Conservation (phyloP, 2,888 invertebrate species). For the Ichneumoninae sp. region DNA sequence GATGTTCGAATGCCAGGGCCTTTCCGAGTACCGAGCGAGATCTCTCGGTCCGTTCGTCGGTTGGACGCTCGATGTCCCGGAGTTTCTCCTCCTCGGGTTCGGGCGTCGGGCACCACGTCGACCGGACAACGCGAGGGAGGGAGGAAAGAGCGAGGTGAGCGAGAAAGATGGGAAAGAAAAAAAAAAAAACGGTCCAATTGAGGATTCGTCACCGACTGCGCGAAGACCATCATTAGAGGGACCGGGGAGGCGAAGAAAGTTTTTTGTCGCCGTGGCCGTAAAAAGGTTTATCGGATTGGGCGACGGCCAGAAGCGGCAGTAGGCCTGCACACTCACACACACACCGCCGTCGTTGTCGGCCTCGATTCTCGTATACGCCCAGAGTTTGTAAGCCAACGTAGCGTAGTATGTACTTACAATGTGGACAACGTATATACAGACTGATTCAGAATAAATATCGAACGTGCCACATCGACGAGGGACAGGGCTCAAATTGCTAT, state of each 20-base stretch:
- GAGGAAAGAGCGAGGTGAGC: background rate
- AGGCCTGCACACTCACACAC: conserved; percentile 6
- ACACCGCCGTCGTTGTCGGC: conserved; percentile 22
- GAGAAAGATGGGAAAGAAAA: conserved; percentile 6
- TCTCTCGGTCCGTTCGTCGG: conserved; percentile 5
- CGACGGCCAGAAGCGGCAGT: conserved; percentile 42
- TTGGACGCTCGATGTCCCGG: conserved; percentile 11
- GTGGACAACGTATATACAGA: background rate
- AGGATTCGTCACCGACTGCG: conserved; percentile 60
- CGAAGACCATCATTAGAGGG: conserved; percentile 59
- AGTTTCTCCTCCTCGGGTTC: background rate
- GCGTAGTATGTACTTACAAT: conserved; percentile 30
- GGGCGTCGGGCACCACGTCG: conserved; percentile 13
- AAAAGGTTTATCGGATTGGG: conserved; percentile 63
- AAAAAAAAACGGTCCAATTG: conserved; percentile 46
- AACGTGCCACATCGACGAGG: background rate
- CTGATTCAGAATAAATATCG: conserved; percentile 6
- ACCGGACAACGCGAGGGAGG: background rate
- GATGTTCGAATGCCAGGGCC: conserved; percentile 32
- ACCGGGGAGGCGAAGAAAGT: conserved; percentile 50
- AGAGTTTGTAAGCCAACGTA: conserved; percentile 43
- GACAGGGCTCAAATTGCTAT: background rate
- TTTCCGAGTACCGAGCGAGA: conserved; percentile 13
- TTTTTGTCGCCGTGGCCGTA: conserved; percentile 57
- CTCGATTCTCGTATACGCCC: conserved; percentile 43